Base-by-base conservation (phyloP, 2,888 invertebrate genomes). In the Cryptocephalus primarius region DNA sequence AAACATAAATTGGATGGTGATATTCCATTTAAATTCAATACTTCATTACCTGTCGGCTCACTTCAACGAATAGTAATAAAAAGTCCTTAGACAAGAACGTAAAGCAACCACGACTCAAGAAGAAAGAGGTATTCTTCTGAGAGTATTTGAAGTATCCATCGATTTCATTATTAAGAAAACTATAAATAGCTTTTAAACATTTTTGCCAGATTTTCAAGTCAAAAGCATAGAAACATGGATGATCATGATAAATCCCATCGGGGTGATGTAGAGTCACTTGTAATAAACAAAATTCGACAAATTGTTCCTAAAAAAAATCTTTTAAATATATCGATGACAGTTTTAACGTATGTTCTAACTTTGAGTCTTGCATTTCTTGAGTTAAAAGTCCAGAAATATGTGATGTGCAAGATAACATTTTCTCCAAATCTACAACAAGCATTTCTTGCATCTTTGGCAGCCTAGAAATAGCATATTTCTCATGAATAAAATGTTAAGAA, bases 261-360 rank as follows among this genome's bases (percentile, higher is more conserved):
- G 77, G 77, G 62, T 75, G 72, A 60, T 78, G 78, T 32, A 75
- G 60, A 51, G 68, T 62, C 10, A 77, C 55, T 63, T 77, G 73
- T n/a, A 77, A 59, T 4, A 73, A 55, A 13, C 75, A 63, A 52
- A 76, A 70, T 49, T 74, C 69, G 40, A 75, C 69, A 41, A 76
- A 66, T 44, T 68, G 63, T 33, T 61, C 55, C 68, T 70, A 49
- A 39, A 63, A 60, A 13, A 42, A 43, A 42, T 33, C n/a, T 48
- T 41, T 38, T 13, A n/a, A 9, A 14, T 9, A 14, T 9, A 1
- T 39, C 39, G n/a, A 39, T 9, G 13, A 39, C 8, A 39, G 8
- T 39, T 39, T 39, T 10, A 13, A 39, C 1, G 22, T 6, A 22
- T 22, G 22, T 46, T 46, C 45, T 52, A 51, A 60, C 59, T 49